These are phyloP conservation scores for Terebella lapidaria DNA, from an alignment of 2,888 invertebrate species.

Conservation along the genomic window DNA sequence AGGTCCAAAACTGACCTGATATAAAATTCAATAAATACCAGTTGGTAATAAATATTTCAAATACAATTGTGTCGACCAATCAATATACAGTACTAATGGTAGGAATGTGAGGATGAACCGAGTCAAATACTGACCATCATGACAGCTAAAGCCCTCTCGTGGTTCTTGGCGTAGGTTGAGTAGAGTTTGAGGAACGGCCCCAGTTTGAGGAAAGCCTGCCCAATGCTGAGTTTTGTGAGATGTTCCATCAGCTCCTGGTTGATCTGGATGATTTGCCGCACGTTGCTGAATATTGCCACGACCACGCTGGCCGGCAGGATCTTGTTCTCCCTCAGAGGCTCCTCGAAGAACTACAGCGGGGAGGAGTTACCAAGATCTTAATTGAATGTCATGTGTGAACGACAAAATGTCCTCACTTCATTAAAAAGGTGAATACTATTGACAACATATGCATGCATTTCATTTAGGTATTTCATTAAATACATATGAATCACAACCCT, in stretches of 20 bases:
- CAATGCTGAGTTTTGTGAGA: conserved; percentile 58
- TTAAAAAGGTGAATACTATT: too few species aligned
- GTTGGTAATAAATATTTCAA: too few species aligned
- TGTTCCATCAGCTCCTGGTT: conserved; percentile 49
- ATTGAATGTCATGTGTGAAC: not conserved
- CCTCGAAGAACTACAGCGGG: conserved; percentile 44
- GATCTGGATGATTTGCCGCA: conserved; percentile 53
- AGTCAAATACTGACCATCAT: conserved; percentile 61
- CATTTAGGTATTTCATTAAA: too few species aligned
- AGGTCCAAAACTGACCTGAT: not conserved
- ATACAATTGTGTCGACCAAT: too few species aligned
- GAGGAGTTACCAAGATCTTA: too few species aligned
- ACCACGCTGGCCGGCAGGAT: conserved; percentile 42
- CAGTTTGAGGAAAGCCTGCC: conserved; percentile 65
- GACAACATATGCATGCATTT: too few species aligned
- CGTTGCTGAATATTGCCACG: conserved; percentile 46
- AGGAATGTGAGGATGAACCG: too few species aligned
- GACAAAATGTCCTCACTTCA: not conserved
- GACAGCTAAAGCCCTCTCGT: conserved; percentile 62
- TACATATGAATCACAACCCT: too few species aligned
- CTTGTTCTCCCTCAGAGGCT: conserved; percentile 41
- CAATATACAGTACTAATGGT: too few species aligned
- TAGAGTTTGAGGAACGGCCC: conserved; percentile 75
- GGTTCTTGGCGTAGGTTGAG: conserved; percentile 72
- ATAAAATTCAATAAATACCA: too few species aligned